Evolutionary conservation across 2,888 invertebrate genomes (phyloP).

Genomic region (Tetramorium bicarinatum): DNA sequence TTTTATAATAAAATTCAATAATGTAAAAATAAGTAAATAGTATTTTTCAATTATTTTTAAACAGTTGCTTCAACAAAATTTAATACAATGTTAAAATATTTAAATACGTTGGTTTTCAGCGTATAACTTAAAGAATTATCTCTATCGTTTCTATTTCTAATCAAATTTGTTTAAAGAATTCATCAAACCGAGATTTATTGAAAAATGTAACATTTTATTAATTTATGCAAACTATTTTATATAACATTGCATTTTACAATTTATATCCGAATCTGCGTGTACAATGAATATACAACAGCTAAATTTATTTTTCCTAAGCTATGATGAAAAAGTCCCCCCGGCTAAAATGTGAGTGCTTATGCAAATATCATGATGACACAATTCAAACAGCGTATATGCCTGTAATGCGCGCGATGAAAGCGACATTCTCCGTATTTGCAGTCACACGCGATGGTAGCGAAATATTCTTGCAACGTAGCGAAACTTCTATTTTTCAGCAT

Average conservation of each 20-base stretch:
- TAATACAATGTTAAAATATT: neutral
- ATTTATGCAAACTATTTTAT: neutral
- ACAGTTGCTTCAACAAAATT: neutral
- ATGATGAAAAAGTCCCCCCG: neutral
- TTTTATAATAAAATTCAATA: neutral
- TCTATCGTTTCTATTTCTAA: neutral
- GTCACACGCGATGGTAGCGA: slow-evolving; percentile 20
- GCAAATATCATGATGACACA: slow-evolving; percentile 38
- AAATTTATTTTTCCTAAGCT: slow-evolving; percentile 11
- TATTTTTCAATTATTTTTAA: neutral
- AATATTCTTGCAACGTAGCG: slow-evolving; percentile 48
- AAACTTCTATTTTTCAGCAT: slow-evolving; percentile 85
- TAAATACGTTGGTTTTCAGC: neutral
- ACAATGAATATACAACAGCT: neutral
- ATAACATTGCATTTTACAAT: slow-evolving; percentile 5
- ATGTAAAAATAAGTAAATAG: no score
- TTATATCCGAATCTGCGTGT: neutral
- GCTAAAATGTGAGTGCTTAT: slow-evolving; percentile 23
- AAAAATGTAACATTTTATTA: neutral
- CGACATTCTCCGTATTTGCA: slow-evolving; percentile 25
- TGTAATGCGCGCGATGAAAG: slow-evolving; percentile 17
- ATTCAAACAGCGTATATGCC: slow-evolving; percentile 7
- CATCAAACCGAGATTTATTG: neutral
- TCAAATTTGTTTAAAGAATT: neutral
- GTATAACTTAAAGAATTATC: neutral